phyloP scores from a whole-genome alignment of 2,113 vertebrate species.

The Pollimyrus isidori region DNA sequence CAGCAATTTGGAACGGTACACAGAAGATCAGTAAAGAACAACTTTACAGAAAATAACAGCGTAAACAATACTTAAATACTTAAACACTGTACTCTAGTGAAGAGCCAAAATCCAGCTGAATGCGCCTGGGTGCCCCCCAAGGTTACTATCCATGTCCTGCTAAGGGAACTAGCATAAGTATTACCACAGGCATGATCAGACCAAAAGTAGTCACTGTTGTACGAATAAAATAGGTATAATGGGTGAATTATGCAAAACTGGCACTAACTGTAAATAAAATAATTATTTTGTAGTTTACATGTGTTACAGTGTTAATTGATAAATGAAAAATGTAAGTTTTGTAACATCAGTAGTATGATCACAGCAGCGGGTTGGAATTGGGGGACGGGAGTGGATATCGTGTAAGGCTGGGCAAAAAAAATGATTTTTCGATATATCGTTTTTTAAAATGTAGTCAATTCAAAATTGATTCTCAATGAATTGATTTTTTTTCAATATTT shows the following conservation, averaged over 20 bases:
- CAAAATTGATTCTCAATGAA: too few species aligned
- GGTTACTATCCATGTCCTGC: not conserved
- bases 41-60: not conserved
- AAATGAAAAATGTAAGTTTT: too few species aligned
- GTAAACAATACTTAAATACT: not conserved
- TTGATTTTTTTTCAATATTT: too few species aligned
- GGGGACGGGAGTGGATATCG: too few species aligned
- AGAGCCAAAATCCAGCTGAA: not conserved
- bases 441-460: too few species aligned
- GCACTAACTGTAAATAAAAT: not conserved
- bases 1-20: too few species aligned
- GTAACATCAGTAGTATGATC: too few species aligned
- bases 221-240: not conserved
- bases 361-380: too few species aligned
- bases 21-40: not conserved
- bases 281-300: not conserved
- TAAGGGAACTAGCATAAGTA: not conserved
- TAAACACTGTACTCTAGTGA: not conserved
- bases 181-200: not conserved
- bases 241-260: not conserved
- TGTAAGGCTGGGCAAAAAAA: too few species aligned
- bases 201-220: not conserved
- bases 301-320: too few species aligned
- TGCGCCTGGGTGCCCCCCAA: not conserved
- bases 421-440: too few species aligned